Evolutionary conservation across 2,888 invertebrate species (phyloP).

Genomic region (Brachycybe producta): DNA sequence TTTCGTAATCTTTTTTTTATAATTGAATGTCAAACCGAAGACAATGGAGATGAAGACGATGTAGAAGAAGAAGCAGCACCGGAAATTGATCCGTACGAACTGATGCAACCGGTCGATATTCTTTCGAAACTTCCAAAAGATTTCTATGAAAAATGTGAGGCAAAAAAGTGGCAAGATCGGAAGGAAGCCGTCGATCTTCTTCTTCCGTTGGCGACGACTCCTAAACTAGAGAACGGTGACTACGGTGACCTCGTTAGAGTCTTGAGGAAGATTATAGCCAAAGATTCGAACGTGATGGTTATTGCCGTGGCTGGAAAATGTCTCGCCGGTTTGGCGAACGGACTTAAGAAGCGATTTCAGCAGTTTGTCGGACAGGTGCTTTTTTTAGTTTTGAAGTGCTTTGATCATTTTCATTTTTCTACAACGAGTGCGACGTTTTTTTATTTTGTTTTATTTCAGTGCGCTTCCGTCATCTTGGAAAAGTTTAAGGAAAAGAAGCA

Average conservation of each 20-base stretch:
- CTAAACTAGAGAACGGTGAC: slow-evolving; percentile 80
- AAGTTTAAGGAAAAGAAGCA: slow-evolving; percentile 97
- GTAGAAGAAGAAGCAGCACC: slow-evolving; percentile 41
- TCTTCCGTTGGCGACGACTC: slow-evolving; percentile 57
- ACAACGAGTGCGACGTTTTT: too few species aligned
- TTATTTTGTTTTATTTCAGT: slow-evolving; percentile 25
- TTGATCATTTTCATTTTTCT: background rate
- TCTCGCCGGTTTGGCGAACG: slow-evolving; percentile 64
- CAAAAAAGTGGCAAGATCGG: slow-evolving; percentile 92
- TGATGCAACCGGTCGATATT: slow-evolving; percentile 84
- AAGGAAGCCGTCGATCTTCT: slow-evolving; percentile 79
- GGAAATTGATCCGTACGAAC: slow-evolving; percentile 77
- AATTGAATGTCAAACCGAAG: background rate
- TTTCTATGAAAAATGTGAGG: slow-evolving; percentile 85
- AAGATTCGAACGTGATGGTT: slow-evolving; percentile 89
- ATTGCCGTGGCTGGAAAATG: slow-evolving; percentile 77
- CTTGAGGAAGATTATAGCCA: slow-evolving; percentile 78
- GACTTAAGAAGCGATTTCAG: slow-evolving; percentile 74
- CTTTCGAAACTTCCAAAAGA: slow-evolving; percentile 84
- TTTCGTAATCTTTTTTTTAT: too few species aligned
- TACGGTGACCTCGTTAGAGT: slow-evolving; percentile 78
- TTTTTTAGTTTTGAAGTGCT: background rate
- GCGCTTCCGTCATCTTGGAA: slow-evolving; percentile 56
- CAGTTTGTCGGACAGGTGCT: slow-evolving; percentile 50
- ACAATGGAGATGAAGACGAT: slow-evolving; percentile 30